phyloP scores from a whole-genome alignment of 1,140 invertebrate genomes.

The Acromyrmex echinatior region DNA sequence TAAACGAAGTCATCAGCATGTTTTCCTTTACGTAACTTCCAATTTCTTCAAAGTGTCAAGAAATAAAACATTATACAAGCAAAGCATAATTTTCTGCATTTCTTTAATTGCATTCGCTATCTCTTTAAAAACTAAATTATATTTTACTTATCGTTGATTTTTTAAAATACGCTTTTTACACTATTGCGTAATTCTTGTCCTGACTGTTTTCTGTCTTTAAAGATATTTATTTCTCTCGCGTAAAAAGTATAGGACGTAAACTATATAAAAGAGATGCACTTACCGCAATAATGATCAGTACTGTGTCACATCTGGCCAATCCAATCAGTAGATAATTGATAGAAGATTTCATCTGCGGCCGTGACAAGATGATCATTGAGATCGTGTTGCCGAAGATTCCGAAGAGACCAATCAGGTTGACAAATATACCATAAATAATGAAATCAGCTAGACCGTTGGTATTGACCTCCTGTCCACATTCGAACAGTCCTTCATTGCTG shows the following conservation, averaged over 20 bases:
- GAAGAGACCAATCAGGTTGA: constrained; percentile 93
- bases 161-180: not conserved
- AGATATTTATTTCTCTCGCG: not conserved
- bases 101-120: not conserved
- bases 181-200: not conserved
- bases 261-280: constrained; percentile 63
- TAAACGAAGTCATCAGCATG: not conserved
- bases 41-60: constrained; percentile 12
- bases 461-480: constrained; percentile 85
- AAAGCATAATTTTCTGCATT: not conserved
- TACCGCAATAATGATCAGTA: constrained; percentile 93
- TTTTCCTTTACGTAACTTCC: not conserved
- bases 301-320: constrained; percentile 95
- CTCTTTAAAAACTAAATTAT: constrained; percentile 2
- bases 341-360: constrained; percentile 97
- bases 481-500: constrained; percentile 59
- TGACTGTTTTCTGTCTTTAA: not conserved
- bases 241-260: not conserved
- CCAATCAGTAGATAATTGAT: constrained; percentile 97
- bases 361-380: constrained; percentile 95
- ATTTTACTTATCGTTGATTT: not conserved
- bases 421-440: constrained; percentile 93
- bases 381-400: constrained; percentile 96
- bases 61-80: constrained; percentile 13
- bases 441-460: constrained; percentile 90